phyloP scores from a whole-genome alignment of 2,113 vertebrate genomes.

The Rissa tridactyla region DNA sequence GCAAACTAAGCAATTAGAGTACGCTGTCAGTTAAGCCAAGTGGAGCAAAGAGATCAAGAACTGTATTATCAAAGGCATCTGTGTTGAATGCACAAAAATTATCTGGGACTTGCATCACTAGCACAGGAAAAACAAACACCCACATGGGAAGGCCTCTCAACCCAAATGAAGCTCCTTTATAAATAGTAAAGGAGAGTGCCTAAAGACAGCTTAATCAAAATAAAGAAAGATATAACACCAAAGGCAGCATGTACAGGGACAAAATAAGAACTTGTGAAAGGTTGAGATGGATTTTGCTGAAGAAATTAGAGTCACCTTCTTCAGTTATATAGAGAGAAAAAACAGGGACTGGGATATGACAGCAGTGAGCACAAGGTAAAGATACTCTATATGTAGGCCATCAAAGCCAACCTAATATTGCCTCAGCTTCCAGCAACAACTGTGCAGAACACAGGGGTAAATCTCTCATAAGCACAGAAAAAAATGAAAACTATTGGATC shows the following conservation, averaged over 20 bases:
- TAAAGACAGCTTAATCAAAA: not conserved
- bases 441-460: not conserved
- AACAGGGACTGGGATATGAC: not conserved
- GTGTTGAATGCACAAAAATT: not conserved
- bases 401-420: not conserved
- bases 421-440: not conserved
- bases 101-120: not conserved
- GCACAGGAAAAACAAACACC: not conserved
- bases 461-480: not conserved
- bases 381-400: not conserved
- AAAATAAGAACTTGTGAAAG: not conserved
- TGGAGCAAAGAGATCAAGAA: not conserved
- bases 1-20: not conserved
- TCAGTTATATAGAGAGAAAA: not conserved
- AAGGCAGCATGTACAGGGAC: rapidly evolving
- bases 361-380: not conserved
- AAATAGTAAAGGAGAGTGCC: not conserved
- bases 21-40: not conserved
- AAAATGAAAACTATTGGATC: not conserved
- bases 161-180: not conserved
- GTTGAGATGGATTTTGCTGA: not conserved
- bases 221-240: not conserved
- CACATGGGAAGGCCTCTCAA: not conserved
- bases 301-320: not conserved
- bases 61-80: not conserved